Evolutionary conservation across 2,888 invertebrate genomes (phyloP).

Genomic region (Eupithecia tripunctaria): DNA sequence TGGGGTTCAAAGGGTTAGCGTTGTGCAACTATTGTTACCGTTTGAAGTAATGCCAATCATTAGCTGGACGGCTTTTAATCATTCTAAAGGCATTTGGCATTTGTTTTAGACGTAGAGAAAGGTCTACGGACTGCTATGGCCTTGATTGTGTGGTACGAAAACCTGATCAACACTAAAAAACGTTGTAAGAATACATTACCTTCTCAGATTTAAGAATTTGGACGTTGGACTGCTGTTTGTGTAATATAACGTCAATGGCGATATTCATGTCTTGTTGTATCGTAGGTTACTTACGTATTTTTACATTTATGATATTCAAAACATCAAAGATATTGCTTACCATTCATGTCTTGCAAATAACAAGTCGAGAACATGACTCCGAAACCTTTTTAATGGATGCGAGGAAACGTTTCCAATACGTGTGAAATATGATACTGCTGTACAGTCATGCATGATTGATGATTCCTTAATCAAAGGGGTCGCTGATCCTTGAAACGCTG

Average conservation of each 20-base stretch:
- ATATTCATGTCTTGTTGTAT: neutral
- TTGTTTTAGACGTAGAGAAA: slow-evolving; percentile 51
- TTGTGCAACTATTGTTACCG: neutral
- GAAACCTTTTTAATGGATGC: slow-evolving; percentile 50
- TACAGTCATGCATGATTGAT: slow-evolving; percentile 75
- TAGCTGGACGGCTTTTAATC: neutral
- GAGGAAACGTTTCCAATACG: slow-evolving; percentile 59
- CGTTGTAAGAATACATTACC: slow-evolving; percentile 6
- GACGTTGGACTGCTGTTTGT: slow-evolving; percentile 2
- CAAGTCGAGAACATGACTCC: slow-evolving; percentile 44
- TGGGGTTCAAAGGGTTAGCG: neutral
- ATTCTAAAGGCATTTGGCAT: neutral
- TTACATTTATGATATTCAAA: neutral
- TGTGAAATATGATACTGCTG: slow-evolving; percentile 72
- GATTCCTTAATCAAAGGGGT: slow-evolving; percentile 79
- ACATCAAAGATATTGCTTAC: slow-evolving; percentile 32
- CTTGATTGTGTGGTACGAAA: slow-evolving; percentile 47
- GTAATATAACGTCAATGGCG: neutral
- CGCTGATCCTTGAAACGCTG: slow-evolving; percentile 62
- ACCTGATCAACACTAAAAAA: slow-evolving; percentile 18
- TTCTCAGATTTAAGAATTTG: neutral
- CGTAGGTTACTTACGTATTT: neutral
- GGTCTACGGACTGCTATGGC: slow-evolving; percentile 67
- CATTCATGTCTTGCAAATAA: slow-evolving; percentile 42
- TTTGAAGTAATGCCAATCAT: neutral